phyloP scores from a whole-genome alignment of 2,888 invertebrate species.

The Agonopterix arenella region DNA sequence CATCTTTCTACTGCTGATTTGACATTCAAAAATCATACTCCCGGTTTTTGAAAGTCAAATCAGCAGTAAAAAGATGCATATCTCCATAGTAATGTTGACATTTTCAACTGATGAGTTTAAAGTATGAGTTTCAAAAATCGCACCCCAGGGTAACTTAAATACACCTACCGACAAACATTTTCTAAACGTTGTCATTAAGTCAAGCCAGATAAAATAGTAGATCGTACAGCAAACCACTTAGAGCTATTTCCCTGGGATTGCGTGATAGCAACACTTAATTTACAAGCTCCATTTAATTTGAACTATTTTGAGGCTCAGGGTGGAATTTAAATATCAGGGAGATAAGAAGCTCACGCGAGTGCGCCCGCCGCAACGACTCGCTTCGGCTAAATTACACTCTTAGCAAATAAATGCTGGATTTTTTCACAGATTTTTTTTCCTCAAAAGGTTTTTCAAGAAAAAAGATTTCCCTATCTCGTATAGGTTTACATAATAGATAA shows the following conservation, averaged over 20 bases:
- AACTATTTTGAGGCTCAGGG: conserved; percentile 62
- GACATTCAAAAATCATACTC: too few species aligned
- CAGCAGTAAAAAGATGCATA: too few species aligned
- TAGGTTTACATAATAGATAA: conserved; percentile 6
- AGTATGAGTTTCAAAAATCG: too few species aligned
- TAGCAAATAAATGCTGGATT: conserved; percentile 48
- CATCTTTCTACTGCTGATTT: too few species aligned
- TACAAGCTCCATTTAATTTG: conserved; percentile 67
- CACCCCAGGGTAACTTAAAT: neutral
- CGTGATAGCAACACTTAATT: conserved; percentile 76
- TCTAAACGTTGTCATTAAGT: conserved; percentile 34
- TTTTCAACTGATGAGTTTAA: too few species aligned
- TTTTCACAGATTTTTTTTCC: conserved; percentile 17
- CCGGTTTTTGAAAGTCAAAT: too few species aligned
- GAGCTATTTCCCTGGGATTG: conserved; percentile 67
- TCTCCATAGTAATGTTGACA: too few species aligned
- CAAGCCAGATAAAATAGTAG: conserved; percentile 52
- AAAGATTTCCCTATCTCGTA: conserved; percentile 4
- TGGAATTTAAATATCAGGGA: conserved; percentile 63
- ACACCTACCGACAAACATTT: conserved; percentile 1
- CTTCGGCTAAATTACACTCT: conserved; percentile 52
- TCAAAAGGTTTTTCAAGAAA: conserved; percentile 5
- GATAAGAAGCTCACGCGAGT: conserved; percentile 73
- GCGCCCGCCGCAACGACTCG: conserved; percentile 22
- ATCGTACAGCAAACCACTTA: conserved; percentile 62